Evolutionary conservation across 2,113 vertebrate species (phyloP), one percentile per base, ranked within the genome.

Genomic region (Reinhardtius hippoglossoides): DNA sequence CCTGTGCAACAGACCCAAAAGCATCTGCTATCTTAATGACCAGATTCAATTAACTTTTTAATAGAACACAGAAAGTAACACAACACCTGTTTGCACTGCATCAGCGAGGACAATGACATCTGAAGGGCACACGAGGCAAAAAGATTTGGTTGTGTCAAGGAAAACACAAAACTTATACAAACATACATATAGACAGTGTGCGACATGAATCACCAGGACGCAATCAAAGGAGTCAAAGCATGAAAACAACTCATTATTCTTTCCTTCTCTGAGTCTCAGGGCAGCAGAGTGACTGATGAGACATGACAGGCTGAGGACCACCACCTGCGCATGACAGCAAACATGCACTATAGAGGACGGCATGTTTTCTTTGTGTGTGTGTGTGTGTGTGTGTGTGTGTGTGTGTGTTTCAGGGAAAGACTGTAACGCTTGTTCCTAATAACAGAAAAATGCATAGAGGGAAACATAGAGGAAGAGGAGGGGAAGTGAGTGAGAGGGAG

Each of bases 1-100:
- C 46, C 71, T 56, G 42, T 59, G 62, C 15, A 20, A 37, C 70
- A 68, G 14, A 70, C 78, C 71, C 66, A 64, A 76, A 88, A 81
- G 58, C 85, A 79, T 65, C 65, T 86, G 88, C 62, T 89, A 23
- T 88, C 66, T 88, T 80, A 83, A 67, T 76, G 59, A 58, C 62
- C 44, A 72, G 59, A 84, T 91, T 87, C 71, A 87, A 87, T 83
- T 84, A 90, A 80, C 64, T 82, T 74, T 90, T 86, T 87, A 87
- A 68, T 56, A 59, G 74, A 82, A 79, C 80, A 76, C 70, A 26
- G 74, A 82, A 75, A 78, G 54, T 55, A 56, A 65, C 2, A 15
- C 35, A 75, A 56, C 70, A 71, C 74, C 81, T 78, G 65, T 20
- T 16, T 61, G 57, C 15, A 64, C 61, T 20, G 62, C 71, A 37